phyloP scores from a whole-genome alignment of 2,888 invertebrate genomes.

The Itoplectis maculator region DNA sequence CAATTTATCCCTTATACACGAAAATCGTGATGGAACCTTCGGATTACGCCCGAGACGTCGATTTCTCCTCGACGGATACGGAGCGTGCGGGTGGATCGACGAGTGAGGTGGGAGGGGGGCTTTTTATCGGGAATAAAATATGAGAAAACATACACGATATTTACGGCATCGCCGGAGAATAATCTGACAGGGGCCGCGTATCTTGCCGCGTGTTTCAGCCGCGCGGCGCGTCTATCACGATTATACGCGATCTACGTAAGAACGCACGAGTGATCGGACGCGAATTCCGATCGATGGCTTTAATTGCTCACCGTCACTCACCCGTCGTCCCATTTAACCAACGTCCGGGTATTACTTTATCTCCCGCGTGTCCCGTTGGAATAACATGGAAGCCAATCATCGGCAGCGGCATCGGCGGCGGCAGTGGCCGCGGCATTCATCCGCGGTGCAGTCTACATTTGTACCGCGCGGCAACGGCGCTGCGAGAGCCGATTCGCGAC shows the following conservation, averaged over 20 bases:
- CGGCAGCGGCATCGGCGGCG: too few species aligned
- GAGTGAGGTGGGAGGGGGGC: too few species aligned
- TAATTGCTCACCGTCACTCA: constrained; percentile 24
- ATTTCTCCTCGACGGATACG: not conserved
- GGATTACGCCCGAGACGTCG: not conserved
- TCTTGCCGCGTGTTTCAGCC: not conserved
- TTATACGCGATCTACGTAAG: constrained; percentile 37
- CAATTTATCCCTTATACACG: not conserved
- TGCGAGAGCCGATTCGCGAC: constrained; percentile 13
- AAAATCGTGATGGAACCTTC: not conserved
- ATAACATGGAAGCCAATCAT: constrained; percentile 5
- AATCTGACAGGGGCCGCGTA: constrained; percentile 5
- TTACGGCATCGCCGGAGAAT: not conserved
- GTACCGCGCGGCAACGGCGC: not conserved
- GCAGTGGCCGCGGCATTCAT: too few species aligned
- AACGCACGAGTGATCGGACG: not conserved
- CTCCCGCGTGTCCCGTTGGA: constrained; percentile 10
- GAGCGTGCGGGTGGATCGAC: not conserved
- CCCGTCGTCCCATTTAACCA: constrained; percentile 16
- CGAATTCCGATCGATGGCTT: constrained; percentile 15
- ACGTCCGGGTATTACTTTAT: constrained; percentile 41
- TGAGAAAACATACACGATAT: constrained; percentile 13
- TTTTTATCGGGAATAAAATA: constrained; percentile 26
- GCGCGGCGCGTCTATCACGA: constrained; percentile 7
- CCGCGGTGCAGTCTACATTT: not conserved